Percentiles rank a stretch among this genome's conserved stretches.
These are phyloP conservation scores for Barypeithes pellucidus DNA, from an alignment of 2,888 invertebrate genomes.

Conservation along the genomic window DNA sequence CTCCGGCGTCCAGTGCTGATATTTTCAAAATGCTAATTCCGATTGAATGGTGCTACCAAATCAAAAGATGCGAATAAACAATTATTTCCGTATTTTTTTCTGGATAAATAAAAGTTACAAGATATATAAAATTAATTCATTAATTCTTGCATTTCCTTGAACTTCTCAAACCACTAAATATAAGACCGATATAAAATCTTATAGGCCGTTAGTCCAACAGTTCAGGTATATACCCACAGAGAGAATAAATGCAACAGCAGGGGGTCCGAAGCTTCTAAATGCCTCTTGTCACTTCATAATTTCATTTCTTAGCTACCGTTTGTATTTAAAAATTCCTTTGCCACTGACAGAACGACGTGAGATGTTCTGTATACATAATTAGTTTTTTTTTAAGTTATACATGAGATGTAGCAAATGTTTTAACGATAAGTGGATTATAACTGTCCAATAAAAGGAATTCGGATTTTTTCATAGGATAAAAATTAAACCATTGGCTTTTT, in stretches of 20 bases:
- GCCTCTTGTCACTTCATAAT: conserved; percentile 51
- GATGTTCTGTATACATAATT: conserved; percentile 38
- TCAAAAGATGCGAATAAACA: too few species aligned
- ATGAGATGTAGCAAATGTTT: conserved; percentile 3
- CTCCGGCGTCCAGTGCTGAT: too few species aligned
- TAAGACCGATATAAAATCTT: conserved; percentile 30
- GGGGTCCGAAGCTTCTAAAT: conserved; percentile 47
- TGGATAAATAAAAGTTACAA: not conserved
- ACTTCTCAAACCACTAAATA: conserved; percentile 24
- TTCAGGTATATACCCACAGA: conserved; percentile 30
- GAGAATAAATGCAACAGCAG: conserved; percentile 45
- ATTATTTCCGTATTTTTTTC: not conserved
- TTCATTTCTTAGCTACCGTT: conserved; percentile 45
- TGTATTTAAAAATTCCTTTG: conserved; percentile 45
- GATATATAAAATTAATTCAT: not conserved
- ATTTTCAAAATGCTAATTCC: too few species aligned
- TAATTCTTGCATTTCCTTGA: conserved; percentile 1
- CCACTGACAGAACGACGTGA: conserved; percentile 38
- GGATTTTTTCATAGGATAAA: not conserved
- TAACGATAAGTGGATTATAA: not conserved
- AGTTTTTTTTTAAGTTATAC: conserved; percentile 31
- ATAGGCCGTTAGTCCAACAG: conserved; percentile 30
- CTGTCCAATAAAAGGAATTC: not conserved
- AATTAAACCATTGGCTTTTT: too few species aligned
- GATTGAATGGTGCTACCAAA: too few species aligned